Percentiles rank a stretch among this genome's conserved stretches.
phyloP scores from a whole-genome alignment of 2,113 vertebrate genomes.

The Phyllostomus hastatus region DNA sequence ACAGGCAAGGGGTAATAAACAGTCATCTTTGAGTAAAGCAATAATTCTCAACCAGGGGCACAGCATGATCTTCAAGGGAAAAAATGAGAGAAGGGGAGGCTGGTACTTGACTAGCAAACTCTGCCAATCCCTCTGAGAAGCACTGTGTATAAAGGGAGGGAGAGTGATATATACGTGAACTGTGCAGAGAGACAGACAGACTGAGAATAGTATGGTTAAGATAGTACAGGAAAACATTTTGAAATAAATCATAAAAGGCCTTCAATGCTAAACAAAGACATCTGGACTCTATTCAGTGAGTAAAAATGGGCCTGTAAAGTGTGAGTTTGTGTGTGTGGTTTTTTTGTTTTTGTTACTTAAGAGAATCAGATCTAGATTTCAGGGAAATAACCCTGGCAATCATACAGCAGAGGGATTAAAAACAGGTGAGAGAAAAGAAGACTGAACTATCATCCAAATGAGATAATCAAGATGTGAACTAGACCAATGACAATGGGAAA shows the following conservation, averaged over 20 bases:
- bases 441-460: neutral
- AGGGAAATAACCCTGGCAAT: neutral
- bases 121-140: neutral
- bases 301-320: neutral
- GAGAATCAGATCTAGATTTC: neutral
- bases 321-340: neutral
- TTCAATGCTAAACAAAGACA: neutral
- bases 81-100: neutral
- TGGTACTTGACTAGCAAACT: neutral
- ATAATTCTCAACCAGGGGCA: neutral
- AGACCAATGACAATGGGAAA: neutral
- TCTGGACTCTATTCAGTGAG: neutral
- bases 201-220: neutral
- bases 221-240: conserved; percentile 1
- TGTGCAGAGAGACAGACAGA: neutral
- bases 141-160: neutral
- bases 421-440: neutral
- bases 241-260: conserved; percentile 18
- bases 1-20: neutral
- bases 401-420: neutral
- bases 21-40: neutral
- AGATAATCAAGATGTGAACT: neutral
- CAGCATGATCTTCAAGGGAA: neutral
- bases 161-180: neutral
- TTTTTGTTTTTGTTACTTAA: neutral